Base-by-base conservation (phyloP, 2,888 invertebrate genomes). In the Xylocampa areola region DNA sequence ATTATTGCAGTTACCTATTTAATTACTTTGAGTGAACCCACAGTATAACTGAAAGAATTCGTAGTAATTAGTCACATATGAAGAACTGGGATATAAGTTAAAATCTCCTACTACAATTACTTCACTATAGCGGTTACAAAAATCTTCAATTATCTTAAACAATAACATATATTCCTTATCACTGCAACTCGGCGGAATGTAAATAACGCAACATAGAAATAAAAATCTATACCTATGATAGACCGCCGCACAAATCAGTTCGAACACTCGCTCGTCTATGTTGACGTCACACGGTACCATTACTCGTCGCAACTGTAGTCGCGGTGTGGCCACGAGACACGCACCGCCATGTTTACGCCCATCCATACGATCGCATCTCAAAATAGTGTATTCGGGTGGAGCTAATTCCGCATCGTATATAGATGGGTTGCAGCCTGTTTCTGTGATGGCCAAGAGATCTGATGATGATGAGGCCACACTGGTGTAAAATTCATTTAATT, bases 241-340 rank as follows among this genome's bases (percentile, higher is more conserved):
- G 4, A 71, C 64, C 0, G 40, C 47, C 27, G 59, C 67, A 58
- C 66, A 43, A 21, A 71, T 49, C 7, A 69, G 10, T 62, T 74
- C 74, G 25, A 74, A 74, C n/a, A 32, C 54, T 27, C 43, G 32
- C n/a, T 37, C 36, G 23, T 60, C 52, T 5, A 68, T 39, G 39
- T 32, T 32, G 2, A 52, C 48, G 29, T 58, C 39, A n/a, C n/a
- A n/a, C 13, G 8, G 19, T 7, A 30, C 6, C 6, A 40, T 53
- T 40, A 64, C 36, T 30, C 17, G 43, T 7, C 62, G 52, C 37
- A 73, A 32, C 33, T 60, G 60, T 23, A 45, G 27, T 6, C 45
- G 45, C 35, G 35, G 35, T 45, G 35, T 27, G 27, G n/a, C n/a
- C n/a, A n/a, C n/a, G n/a, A n/a, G n/a, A n/a, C n/a, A n/a, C n/a